Evolutionary conservation across 2,888 invertebrate genomes (phyloP), one percentile per base, ranked within the genome.

Genomic region (Diogma glabrata): DNA sequence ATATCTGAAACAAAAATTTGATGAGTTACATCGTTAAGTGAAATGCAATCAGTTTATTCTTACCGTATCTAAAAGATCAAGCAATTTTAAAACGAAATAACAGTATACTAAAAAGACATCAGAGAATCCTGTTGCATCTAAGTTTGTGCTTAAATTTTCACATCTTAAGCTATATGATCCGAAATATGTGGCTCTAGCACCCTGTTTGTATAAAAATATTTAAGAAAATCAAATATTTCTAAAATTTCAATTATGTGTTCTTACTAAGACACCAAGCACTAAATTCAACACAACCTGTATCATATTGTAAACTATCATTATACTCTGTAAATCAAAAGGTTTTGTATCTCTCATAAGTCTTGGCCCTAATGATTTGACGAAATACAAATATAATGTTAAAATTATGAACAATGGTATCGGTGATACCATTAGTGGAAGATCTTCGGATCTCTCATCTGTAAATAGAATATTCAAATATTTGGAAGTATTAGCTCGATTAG

Each of bases 291-390:
- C 3, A 12, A 87, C 77, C 76, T 87, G 86, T 10, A 74, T 30
- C 1, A 75, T 63, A 59, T 87, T 84, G 62, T 86, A 87, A 1
- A 75, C 59, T 50, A 83, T 74, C 56, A 87, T 67, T 12, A 82
- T 46, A 57, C 69, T 74, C 12, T 81, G 72, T 26, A 87, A 57
- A 50, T 83, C 75, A 58, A 75, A 77, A 0, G 86, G 76, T 49
- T 73, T 64, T 43, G 80, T 72, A 54, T 78, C 72, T 54, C 75
- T 73, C 87, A 87, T 87, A 58, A 78, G 70, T 30, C 70, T 67
- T 0, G 88, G 88, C 1, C 88, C 88, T 61, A 78, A 67, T 58
- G 75, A 75, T 45, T 77, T 70, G 1, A 87, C 79, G 58, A 86
- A 79, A 61, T 80, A 73, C 6, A 84, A 68, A 63, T 89, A 89